Evolutionary conservation across 2,888 invertebrate species (phyloP), one percentile per base, ranked within the genome.

Genomic region (Cenopis cana): DNA sequence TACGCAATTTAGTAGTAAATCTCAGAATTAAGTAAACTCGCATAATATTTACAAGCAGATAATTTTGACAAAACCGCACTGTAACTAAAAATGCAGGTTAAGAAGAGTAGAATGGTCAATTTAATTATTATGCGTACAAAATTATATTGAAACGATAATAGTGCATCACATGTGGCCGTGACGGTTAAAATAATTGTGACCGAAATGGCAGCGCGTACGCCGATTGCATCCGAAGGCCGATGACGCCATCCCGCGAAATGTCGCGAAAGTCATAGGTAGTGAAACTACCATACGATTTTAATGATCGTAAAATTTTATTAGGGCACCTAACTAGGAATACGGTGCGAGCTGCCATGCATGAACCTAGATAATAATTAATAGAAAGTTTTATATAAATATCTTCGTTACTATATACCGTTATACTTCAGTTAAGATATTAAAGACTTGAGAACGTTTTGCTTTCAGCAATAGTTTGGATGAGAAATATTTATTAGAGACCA

Each of bases 171-270:
- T 59, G 68, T 68, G 68, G 68, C 60, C 68, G 36, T 4, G 56
- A 46, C n/a, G 54, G 55, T 46, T 62, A 80, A 83, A 75, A 74
- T 73, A 73, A 76, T 73, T 66, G 61, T 71, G 67, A 76, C 82
- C 67, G 80, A 85, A 83, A 82, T 79, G 82, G 84, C 76, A 74
- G 71, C 72, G 57, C 72, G 81, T 83, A 82, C 82, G 78, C 75
- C 79, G 74, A 77, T 82, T 83, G 81, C 83, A 79, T 76, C 83
- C 78, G 83, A 85, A 85, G 85, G 85, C 73, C 81, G 73, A 73
- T 87, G 88, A 88, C 79, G 84, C 88, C 89, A 88, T 79, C 75
- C 75, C 65, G 76, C 79, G 79, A 81, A 82, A 82, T 81, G 87
- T 88, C 88, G 88, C 85, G 81, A 54, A 17, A 50, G 73, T 59